phyloP scores from a whole-genome alignment of 2,888 invertebrate species.

The Nemapogon koenigi region DNA sequence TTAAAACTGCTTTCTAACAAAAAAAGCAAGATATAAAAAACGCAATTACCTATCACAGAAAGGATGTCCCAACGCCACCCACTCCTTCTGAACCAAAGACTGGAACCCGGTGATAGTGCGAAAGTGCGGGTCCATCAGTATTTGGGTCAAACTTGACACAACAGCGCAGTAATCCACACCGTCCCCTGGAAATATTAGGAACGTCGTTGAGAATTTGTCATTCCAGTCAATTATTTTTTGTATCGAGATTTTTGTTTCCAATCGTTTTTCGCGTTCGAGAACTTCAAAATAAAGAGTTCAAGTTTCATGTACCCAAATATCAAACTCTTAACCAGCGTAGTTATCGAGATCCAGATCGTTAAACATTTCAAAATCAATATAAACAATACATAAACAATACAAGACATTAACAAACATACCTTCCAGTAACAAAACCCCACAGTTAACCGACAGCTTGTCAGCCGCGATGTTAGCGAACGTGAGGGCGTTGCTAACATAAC shows the following conservation, averaged over 20 bases:
- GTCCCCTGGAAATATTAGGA: slow-evolving; percentile 63
- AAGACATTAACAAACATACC: slow-evolving; percentile 40
- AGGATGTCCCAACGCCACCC: slow-evolving; percentile 92
- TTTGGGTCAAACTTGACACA: slow-evolving; percentile 85
- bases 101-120: slow-evolving; percentile 89
- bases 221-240: too few species aligned
- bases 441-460: slow-evolving; percentile 65
- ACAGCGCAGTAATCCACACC: slow-evolving; percentile 90
- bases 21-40: background rate
- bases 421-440: slow-evolving; percentile 88
- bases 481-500: slow-evolving; percentile 79
- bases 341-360: too few species aligned
- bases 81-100: slow-evolving; percentile 91
- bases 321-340: too few species aligned
- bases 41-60: slow-evolving; percentile 72
- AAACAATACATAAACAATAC: background rate
- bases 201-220: too few species aligned
- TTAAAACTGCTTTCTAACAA: too few species aligned
- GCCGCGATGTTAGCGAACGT: slow-evolving; percentile 77
- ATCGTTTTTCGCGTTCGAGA: too few species aligned
- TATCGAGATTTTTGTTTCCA: too few species aligned
- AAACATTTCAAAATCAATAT: background rate
- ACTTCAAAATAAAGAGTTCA: too few species aligned
- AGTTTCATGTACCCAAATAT: too few species aligned
- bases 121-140: slow-evolving; percentile 84